Percentiles rank a stretch among this genome's conserved stretches.
Conservation (phyloP, 1,140 invertebrate genomes). For the Rhynchophorus ferrugineus region DNA sequence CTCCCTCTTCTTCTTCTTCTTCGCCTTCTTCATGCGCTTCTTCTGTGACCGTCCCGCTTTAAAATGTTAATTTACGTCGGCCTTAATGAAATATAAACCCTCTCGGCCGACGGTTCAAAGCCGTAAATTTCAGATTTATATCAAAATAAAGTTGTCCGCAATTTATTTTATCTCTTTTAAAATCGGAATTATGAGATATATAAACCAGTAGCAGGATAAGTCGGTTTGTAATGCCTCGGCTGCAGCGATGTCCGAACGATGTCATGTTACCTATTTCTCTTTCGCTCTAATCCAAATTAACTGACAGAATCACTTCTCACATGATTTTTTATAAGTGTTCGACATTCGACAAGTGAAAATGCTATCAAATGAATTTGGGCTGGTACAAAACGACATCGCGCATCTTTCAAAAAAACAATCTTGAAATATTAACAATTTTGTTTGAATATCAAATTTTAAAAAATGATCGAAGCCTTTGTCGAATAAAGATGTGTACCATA, state of each 20-base stretch:
- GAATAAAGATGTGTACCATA: too few species aligned
- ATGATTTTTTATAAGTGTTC: too few species aligned
- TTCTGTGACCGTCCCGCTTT: conserved; percentile 1
- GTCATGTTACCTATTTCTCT: not conserved
- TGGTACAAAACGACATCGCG: too few species aligned
- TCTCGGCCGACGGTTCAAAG: conserved; percentile 9
- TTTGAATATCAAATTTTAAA: too few species aligned
- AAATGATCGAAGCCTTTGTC: too few species aligned
- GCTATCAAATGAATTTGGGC: too few species aligned
- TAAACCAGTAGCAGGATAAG: conserved; percentile 31
- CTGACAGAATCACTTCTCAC: too few species aligned
- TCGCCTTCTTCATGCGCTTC: too few species aligned
- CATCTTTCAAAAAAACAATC: too few species aligned
- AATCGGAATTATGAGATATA: conserved; percentile 36
- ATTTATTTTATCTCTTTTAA: conserved; percentile 37
- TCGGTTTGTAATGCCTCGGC: conserved; percentile 6
- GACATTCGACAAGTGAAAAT: too few species aligned
- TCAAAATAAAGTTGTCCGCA: conserved; percentile 33
- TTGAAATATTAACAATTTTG: too few species aligned
- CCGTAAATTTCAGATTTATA: conserved; percentile 25
- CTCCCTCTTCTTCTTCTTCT: conserved; percentile 7
- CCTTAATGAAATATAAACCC: conserved; percentile 22
- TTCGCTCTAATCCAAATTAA: too few species aligned
- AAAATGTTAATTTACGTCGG: conserved; percentile 19
- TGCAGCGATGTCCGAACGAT: conserved; percentile 3